Percentiles rank a stretch among this genome's conserved stretches.
Evolutionary conservation across 2,888 invertebrate genomes (phyloP).

Genomic region (Eristalis arbustorum): DNA sequence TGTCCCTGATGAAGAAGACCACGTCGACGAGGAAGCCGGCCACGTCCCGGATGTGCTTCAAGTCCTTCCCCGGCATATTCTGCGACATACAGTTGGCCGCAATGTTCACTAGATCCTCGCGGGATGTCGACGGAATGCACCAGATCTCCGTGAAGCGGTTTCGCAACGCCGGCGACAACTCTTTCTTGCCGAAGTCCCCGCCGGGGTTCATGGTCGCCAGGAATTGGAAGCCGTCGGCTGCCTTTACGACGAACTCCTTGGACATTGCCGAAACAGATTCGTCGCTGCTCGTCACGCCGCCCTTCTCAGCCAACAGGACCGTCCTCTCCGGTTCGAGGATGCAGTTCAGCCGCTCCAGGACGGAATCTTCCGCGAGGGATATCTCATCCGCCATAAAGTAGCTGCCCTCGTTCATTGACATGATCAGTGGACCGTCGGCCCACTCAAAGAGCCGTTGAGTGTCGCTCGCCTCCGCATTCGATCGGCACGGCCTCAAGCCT

Average conservation of each 20-base stretch:
- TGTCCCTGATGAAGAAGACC: conserved; percentile 87
- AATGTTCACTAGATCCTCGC: conserved; percentile 89
- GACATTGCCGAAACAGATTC: conserved; percentile 72
- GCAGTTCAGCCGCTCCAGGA: conserved; percentile 97
- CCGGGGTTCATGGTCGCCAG: conserved; percentile 99
- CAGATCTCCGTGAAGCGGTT: conserved; percentile 99
- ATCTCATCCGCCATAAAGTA: conserved; percentile 99
- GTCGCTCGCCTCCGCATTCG: conserved; percentile 52
- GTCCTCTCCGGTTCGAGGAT: conserved; percentile 95
- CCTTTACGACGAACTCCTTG: conserved; percentile 83
- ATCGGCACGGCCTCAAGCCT: conserved; percentile 90
- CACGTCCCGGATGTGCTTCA: conserved; percentile 79
- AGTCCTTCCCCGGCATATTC: conserved; percentile 81
- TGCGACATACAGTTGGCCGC: conserved; percentile 89
- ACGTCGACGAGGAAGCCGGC: conserved; percentile 90
- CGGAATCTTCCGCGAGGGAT: conserved; percentile 98
- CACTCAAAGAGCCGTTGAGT: conserved; percentile 92
- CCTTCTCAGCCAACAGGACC: conserved; percentile 94
- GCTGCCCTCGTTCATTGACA: conserved; percentile 92
- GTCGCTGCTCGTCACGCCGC: conserved; percentile 82
- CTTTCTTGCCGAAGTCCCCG: conserved; percentile 99
- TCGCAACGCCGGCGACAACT: conserved; percentile 96
- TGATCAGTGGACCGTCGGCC: conserved; percentile 97
- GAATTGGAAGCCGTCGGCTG: conserved; percentile 91
- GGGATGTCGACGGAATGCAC: conserved; percentile 90